phyloP scores from a whole-genome alignment of 1,140 invertebrate species.

The Aphidius ervi region DNA sequence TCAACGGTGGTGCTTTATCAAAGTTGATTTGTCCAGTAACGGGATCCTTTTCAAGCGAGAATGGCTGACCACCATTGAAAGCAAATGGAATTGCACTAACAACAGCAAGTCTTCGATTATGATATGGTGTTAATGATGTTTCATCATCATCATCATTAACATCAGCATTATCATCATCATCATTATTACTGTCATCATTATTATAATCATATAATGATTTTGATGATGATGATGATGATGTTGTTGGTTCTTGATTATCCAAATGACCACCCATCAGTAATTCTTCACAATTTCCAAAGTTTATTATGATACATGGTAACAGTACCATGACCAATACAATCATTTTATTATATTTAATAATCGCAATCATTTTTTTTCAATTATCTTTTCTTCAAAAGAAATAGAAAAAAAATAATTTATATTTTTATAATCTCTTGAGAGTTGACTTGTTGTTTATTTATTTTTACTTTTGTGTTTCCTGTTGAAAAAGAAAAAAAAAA shows the following conservation, averaged over 20 bases:
- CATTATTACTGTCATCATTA: neutral
- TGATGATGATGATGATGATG: neutral
- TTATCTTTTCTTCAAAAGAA: neutral
- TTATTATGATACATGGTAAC: neutral
- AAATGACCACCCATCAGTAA: constrained; percentile 39
- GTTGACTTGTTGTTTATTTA: no score
- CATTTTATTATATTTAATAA: constrained; percentile 1
- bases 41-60: constrained; percentile 66
- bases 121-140: constrained; percentile 21
- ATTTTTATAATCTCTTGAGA: no score
- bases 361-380: constrained; percentile 5
- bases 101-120: constrained; percentile 28
- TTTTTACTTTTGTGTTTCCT: no score
- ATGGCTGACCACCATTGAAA: constrained; percentile 68
- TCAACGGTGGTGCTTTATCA: constrained; percentile 46
- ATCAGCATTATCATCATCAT: no score
- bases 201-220: neutral
- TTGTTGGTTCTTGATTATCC: constrained; percentile 29
- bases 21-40: constrained; percentile 64
- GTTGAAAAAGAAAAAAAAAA: no score
- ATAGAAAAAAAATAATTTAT: no score
- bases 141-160: neutral
- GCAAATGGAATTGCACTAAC: constrained; percentile 39
- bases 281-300: constrained; percentile 8
- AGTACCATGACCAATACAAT: constrained; percentile 4